phyloP scores from a whole-genome alignment of 2,113 vertebrate species.

The Calonectris borealis region DNA sequence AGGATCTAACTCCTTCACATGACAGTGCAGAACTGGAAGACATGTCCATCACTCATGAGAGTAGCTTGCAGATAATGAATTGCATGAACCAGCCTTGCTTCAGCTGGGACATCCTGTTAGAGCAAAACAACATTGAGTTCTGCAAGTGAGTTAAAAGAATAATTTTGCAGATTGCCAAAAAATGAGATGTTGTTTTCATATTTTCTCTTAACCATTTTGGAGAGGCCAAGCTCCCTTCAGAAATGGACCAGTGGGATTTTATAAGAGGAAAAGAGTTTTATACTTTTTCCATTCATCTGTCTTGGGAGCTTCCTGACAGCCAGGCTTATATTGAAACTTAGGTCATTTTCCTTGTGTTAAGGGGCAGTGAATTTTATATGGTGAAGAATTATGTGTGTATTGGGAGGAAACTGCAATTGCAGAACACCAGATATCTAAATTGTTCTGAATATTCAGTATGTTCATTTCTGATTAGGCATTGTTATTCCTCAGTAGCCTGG shows the following conservation, averaged over 20 bases:
- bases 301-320: neutral
- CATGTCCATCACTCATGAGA: neutral
- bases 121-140: neutral
- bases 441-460: neutral
- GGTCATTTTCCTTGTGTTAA: constrained; percentile 15
- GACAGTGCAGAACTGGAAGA: constrained; percentile 28
- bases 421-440: constrained; percentile 2
- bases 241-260: neutral
- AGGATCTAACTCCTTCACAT: constrained; percentile 16
- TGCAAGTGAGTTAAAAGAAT: neutral
- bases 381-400: neutral
- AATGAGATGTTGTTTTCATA: neutral
- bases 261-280: neutral
- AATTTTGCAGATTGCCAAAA: constrained; percentile 4
- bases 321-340: constrained; percentile 16
- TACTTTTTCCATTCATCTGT: neutral
- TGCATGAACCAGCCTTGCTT: neutral
- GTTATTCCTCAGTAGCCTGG: neutral
- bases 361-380: constrained; percentile 7
- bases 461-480: neutral
- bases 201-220: constrained; percentile 1
- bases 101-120: neutral
- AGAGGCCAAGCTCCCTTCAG: neutral
- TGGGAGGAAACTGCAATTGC: constrained; percentile 21
- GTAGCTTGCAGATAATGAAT: neutral